Conservation (phyloP, 2,797 vertebrate species). For the Enteromius thamalakanensis region DNA sequence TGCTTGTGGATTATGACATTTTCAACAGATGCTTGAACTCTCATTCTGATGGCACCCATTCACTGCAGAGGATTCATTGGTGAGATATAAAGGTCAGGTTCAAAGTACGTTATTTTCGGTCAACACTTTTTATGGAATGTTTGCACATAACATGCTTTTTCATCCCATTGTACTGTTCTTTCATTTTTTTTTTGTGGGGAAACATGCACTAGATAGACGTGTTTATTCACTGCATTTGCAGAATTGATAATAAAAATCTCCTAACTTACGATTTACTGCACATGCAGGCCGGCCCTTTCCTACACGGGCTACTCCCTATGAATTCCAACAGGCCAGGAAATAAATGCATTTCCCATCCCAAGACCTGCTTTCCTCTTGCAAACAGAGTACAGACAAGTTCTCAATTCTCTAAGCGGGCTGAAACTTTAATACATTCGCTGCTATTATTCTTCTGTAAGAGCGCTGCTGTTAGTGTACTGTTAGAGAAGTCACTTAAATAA, state of each 20-base stretch:
- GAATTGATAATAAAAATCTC: background rate
- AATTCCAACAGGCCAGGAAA: constrained; percentile 17
- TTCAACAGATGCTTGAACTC: background rate
- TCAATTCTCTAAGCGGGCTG: constrained; percentile 5
- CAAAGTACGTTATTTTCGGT: too few relatives aligned
- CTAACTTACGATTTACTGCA: background rate
- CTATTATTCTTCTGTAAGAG: constrained; percentile 39
- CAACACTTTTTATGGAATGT: background rate
- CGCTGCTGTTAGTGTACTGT: constrained; percentile 39
- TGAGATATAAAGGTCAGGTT: too few relatives aligned
- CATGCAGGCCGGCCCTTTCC: background rate
- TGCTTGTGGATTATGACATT: background rate
- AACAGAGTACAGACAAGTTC: constrained; percentile 14
- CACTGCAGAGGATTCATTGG: background rate
- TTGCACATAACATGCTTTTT: background rate
- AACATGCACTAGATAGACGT: background rate
- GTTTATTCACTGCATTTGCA: background rate
- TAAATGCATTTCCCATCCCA: constrained; percentile 25
- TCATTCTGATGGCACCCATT: background rate
- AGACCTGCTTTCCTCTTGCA: constrained; percentile 4
- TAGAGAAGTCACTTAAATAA: constrained; percentile 54
- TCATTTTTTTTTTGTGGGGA: background rate
- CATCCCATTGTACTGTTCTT: background rate
- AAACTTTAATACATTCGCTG: constrained; percentile 35
- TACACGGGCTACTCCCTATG: background rate